Base-by-base conservation (phyloP, 1,140 invertebrate genomes). In the Muscidifurax raptorellus region DNA sequence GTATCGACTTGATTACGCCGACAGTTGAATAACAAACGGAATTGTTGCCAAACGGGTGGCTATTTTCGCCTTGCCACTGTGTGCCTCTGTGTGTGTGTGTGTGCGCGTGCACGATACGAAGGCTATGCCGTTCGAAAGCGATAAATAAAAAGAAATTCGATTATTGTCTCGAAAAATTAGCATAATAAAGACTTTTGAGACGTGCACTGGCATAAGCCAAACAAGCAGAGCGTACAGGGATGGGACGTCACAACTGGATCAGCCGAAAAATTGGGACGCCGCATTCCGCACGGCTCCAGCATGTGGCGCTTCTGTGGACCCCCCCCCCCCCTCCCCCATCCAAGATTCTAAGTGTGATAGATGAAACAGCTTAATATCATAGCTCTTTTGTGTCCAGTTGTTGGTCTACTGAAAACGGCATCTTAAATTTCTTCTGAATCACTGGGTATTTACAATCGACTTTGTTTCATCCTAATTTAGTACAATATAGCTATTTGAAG, bases 211-310 rank as follows among this genome's bases (percentile, higher is more conserved):
- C 52, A 59, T 59, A 59, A 59, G 52, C 52, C 22, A 59, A 59
- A 59, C 52, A 59, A 59, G 7, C 15, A 9, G 0, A 27, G 28
- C 7, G 7, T 9, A 9, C 1, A 27, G 67, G 25, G 78, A 5
- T 30, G 13, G 13, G 44, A 52, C 25, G 79, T 27, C 15, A 59
- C 44, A 47, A 30, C 32, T 22, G 18, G 28, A 82, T 75, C 30
- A 76, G 9, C 13, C 32, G 71, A 76, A 76, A 82, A 82, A 82
- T 75, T 52, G 72, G 47, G 72, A 59, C 69, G 78, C 15, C 78
- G 78, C 78, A 80, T 80, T 80, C 78, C 78, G 66, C 66, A 27
- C 66, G 18, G 25, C 12, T 1, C 66, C 66, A 27, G 66, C 52
- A n/a, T 59, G 52, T 67, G 77, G 77, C 77, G 77, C 77, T 79